These are phyloP conservation scores for Eleginops maclovinus DNA, from an alignment of 2,113 vertebrate genomes.

Conservation along the genomic window DNA sequence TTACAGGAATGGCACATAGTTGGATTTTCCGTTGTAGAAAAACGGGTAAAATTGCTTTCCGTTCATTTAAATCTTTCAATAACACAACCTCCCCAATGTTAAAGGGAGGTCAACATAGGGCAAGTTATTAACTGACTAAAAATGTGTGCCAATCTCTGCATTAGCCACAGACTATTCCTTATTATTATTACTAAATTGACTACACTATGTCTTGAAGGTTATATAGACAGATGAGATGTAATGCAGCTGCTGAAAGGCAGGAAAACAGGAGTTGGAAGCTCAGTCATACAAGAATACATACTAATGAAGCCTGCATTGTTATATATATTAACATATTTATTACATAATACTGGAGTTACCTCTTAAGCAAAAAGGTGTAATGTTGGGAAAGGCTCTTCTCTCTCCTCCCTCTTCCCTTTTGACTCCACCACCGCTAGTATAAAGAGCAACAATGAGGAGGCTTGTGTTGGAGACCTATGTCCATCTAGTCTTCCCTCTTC, in stretches of 20 bases:
- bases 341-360: slow-evolving; percentile 4
- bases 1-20: not conserved
- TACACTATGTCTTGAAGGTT: too few relatives aligned
- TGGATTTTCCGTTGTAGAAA: not conserved
- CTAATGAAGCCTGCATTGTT: not conserved
- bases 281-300: not conserved
- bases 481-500: slow-evolving; percentile 50
- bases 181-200: not conserved
- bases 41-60: not conserved
- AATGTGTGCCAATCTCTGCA: not conserved
- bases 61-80: slow-evolving; percentile 11
- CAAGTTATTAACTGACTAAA: not conserved
- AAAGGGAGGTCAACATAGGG: not conserved
- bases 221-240: not conserved
- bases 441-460: slow-evolving; percentile 68
- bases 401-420: slow-evolving; percentile 17
- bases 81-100: not conserved
- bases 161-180: not conserved
- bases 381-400: not conserved
- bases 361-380: slow-evolving; percentile 26
- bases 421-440: slow-evolving; percentile 31
- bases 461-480: slow-evolving; percentile 63
- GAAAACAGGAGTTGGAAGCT: not conserved
- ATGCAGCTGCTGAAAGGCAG: not conserved
- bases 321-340: too few relatives aligned